Base-by-base conservation (phyloP, 2,888 invertebrate species). In the Philereme transversata region DNA sequence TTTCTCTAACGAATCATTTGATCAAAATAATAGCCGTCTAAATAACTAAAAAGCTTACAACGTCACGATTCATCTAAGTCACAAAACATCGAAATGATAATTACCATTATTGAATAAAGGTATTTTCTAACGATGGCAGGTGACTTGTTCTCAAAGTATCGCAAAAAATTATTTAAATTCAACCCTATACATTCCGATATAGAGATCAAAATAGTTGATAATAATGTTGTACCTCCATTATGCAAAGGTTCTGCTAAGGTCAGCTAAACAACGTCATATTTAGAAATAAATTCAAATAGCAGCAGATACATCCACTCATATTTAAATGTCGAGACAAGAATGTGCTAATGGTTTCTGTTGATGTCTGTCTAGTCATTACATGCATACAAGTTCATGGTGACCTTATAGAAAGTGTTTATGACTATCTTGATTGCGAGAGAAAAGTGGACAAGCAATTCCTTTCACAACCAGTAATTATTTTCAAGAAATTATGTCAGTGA, bases 221-320 rank as follows among this genome's bases (percentile, higher is more conserved):
- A 44, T 9, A 10, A 38, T 38, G 9, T 40, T 47, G 44, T 40
- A 22, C 8, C 34, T 11, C 11, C n/a, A 38, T 36, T 33, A 41
- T 34, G 45, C 43, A 58, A 57, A 57, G 51, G 51, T 53, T 57
- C 46, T 41, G 22, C 22, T 61, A 53, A 63, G 72, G 75, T 73
- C 68, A 74, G 68, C 60, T 57, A 71, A 71, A 73, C 71, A 75
- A 68, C 62, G 62, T 70, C 68, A 74, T 72, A 75, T 69, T 72
- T 70, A 73, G 74, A 76, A 73, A 65, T 68, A 74, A 75, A 73
- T 70, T 71, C 62, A 79, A 75, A 77, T 75, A 75, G 73, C 75
- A 65, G 60, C 65, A 65, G 69, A 74, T 78, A 72, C 71, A 70
- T 77, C 67, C 57, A 6, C 58, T 60, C 60, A 68, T 72, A 73